Percentiles rank a stretch among this genome's conserved stretches.
phyloP scores from a whole-genome alignment of 37 sponge, comb jelly and placozoan genomes.

The Theonella swinhoei region DNA sequence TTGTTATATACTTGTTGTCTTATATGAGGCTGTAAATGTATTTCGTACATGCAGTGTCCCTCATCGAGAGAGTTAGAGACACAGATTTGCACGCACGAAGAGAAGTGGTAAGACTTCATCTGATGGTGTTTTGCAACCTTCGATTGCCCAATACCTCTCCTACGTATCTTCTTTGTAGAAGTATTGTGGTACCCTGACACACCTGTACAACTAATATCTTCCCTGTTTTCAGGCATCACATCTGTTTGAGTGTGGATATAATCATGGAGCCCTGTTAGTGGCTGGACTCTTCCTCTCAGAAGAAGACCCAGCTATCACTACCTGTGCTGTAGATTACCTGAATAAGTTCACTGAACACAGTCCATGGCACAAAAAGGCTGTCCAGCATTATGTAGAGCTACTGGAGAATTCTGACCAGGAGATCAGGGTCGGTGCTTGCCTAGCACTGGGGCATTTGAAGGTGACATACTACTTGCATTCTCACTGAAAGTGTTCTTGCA shows the following conservation, averaged over 20 bases:
- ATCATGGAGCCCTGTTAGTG: slow-evolving; percentile 60
- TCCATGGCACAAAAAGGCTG: slow-evolving; percentile 64
- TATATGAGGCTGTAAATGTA: too few relatives aligned
- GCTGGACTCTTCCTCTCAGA: slow-evolving; percentile 45
- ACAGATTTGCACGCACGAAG: too few relatives aligned
- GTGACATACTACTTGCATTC: slow-evolving; percentile 32
- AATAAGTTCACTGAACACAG: slow-evolving; percentile 38
- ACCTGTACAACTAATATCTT: neutral
- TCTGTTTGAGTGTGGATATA: slow-evolving; percentile 44
- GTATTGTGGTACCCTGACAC: neutral
- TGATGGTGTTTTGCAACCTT: too few relatives aligned
- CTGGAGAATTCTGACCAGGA: slow-evolving; percentile 77
- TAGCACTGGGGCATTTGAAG: slow-evolving; percentile 57
- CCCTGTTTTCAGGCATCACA: slow-evolving; percentile 22
- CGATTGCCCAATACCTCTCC: neutral
- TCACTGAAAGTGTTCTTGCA: too few relatives aligned
- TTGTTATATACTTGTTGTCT: too few relatives aligned
- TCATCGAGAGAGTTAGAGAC: too few relatives aligned
- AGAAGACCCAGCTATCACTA: neutral
- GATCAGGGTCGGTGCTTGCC: slow-evolving; percentile 62
- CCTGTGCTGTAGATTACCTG: slow-evolving; percentile 24
- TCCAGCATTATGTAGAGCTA: slow-evolving; percentile 47
- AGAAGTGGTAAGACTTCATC: too few relatives aligned
- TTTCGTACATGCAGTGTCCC: too few relatives aligned
- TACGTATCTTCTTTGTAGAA: neutral